phyloP scores from a whole-genome alignment of 2,113 vertebrate species.

The Rutilus rutilus region DNA sequence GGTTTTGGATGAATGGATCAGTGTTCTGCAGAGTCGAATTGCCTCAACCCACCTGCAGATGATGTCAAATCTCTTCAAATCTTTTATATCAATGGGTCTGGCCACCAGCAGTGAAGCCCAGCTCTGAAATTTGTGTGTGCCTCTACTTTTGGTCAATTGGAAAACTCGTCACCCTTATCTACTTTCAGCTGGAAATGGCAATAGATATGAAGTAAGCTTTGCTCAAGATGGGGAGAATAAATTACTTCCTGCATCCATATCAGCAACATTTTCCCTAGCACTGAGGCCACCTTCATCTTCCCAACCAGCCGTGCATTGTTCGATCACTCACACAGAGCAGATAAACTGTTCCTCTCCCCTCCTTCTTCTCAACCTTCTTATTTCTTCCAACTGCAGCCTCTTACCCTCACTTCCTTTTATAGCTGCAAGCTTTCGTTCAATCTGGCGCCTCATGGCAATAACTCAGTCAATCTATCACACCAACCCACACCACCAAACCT shows the following conservation, averaged over 20 bases:
- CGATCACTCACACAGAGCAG: slow-evolving; percentile 9
- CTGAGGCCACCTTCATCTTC: slow-evolving; percentile 36
- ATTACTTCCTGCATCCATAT: slow-evolving; percentile 30
- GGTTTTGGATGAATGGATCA: not conserved
- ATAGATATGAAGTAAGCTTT: slow-evolving; percentile 33
- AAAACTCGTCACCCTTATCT: slow-evolving; percentile 22
- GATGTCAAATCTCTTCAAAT: not conserved
- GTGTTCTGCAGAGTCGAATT: not conserved
- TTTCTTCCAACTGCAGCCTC: slow-evolving; percentile 17
- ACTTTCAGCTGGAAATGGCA: slow-evolving; percentile 10
- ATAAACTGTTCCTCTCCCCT: not conserved
- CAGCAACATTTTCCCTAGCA: slow-evolving; percentile 13
- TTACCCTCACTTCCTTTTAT: slow-evolving; percentile 61
- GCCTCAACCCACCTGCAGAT: not conserved
- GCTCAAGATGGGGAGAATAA: slow-evolving; percentile 27
- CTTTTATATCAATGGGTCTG: not conserved
- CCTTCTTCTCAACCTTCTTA: slow-evolving; percentile 14
- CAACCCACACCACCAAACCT: slow-evolving; percentile 59
- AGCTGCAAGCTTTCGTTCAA: slow-evolving; percentile 54
- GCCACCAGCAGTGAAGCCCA: not conserved
- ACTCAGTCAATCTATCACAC: slow-evolving; percentile 62
- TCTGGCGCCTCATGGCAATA: slow-evolving; percentile 23
- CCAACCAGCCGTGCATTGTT: slow-evolving; percentile 30
- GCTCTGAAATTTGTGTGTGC: not conserved
- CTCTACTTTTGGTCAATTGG: slow-evolving; percentile 6